A percentile compares a stretch with the other conserved stretches of the same genome.
Evolutionary conservation across 1,140 invertebrate genomes (phyloP).

Genomic region (Daktulosphaira vitifoliae): DNA sequence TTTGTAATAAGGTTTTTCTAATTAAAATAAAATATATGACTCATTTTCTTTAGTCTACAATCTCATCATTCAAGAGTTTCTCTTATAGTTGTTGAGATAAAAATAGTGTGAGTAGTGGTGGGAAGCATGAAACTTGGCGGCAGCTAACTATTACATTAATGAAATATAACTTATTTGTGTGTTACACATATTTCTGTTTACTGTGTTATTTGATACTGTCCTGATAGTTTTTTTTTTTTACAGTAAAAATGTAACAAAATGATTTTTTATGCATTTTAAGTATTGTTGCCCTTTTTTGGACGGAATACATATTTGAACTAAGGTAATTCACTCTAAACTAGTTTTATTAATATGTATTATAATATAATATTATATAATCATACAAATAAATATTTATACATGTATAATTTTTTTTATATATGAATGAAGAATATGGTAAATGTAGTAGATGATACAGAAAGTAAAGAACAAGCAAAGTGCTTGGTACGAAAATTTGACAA

Average conservation of each 20-base stretch:
- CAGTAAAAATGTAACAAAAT: slow-evolving; percentile 15
- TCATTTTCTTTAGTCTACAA: neutral
- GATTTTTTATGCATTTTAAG: neutral
- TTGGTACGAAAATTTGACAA: slow-evolving; percentile 32
- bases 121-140: neutral
- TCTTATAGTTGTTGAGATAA: slow-evolving; percentile 20
- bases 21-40: too few relatives aligned
- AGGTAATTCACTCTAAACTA: neutral
- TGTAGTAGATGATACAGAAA: slow-evolving; percentile 20
- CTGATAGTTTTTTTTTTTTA: slow-evolving; percentile 28
- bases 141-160: slow-evolving; percentile 9
- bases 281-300: neutral
- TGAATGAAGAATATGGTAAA: slow-evolving; percentile 37
- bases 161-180: neutral
- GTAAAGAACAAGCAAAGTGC: slow-evolving; percentile 30
- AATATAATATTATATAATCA: too few relatives aligned
- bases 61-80: slow-evolving; percentile 1
- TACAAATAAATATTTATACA: too few relatives aligned
- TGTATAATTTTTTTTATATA: slow-evolving; percentile 3
- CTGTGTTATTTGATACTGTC: slow-evolving; percentile 19
- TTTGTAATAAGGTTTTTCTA: too few relatives aligned
- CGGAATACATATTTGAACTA: neutral
- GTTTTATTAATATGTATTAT: neutral
- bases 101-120: slow-evolving; percentile 24
- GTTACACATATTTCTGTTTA: neutral